Conservation (phyloP, 2,113 vertebrate genomes). For the Halichoerus grypus region DNA sequence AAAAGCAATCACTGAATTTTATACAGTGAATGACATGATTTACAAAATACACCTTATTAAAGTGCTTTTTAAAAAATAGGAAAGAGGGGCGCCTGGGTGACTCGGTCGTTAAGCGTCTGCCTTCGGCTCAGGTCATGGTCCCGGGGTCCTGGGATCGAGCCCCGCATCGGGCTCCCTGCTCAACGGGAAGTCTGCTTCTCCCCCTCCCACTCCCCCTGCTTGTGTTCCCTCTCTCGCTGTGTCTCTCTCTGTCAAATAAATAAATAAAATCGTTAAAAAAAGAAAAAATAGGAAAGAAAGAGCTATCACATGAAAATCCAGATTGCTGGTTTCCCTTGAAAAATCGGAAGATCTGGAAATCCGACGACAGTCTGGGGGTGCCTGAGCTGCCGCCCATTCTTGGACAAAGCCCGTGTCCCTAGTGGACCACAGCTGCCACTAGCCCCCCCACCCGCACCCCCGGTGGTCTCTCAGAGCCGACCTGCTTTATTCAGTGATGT, state of each 20-base stretch:
- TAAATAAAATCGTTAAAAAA: too few species aligned
- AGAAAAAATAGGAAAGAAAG: neutral
- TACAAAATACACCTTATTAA: constrained; percentile 36
- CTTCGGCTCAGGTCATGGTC: too few species aligned
- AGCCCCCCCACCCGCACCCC: too few species aligned
- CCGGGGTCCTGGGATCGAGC: too few species aligned
- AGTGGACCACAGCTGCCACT: neutral
- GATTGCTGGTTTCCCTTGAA: constrained; percentile 21
- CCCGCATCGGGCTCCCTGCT: too few species aligned
- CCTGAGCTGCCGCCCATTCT: neutral
- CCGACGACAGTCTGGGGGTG: neutral
- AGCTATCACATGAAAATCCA: neutral
- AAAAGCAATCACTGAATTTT: neutral
- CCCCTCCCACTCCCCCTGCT: too few species aligned
- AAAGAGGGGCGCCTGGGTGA: too few species aligned
- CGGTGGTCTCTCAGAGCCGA: neutral
- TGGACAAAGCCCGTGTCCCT: neutral
- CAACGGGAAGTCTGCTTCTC: too few species aligned
- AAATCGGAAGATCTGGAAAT: constrained; percentile 48
- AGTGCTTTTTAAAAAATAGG: constrained; percentile 26
- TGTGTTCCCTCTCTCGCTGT: too few species aligned
- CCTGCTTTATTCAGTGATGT: neutral
- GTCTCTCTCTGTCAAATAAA: too few species aligned
- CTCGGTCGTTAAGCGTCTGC: too few species aligned
- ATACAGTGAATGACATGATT: constrained; percentile 17